Percentiles rank a stretch among this genome's conserved stretches.
Conservation (phyloP, 2,797 vertebrate species). For the Parotocinclus haroldoi region DNA sequence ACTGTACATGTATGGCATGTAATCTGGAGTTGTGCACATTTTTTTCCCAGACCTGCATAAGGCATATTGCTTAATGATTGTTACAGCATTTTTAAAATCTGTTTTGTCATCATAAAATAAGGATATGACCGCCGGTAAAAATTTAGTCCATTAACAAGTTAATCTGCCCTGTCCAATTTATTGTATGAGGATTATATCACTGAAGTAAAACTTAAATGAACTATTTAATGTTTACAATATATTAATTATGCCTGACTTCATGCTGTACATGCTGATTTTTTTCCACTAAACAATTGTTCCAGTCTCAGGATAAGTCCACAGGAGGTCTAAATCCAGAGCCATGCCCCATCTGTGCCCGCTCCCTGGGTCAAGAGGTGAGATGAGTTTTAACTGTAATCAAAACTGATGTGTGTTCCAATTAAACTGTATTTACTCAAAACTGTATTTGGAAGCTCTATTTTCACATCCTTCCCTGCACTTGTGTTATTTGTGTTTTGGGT, state of each 20-base stretch:
- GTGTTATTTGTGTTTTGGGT: background rate
- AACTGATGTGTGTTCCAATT: background rate
- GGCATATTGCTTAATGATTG: no score
- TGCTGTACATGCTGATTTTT: background rate
- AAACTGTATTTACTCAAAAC: conserved; percentile 2
- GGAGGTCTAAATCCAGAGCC: conserved; percentile 94
- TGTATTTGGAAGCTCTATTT: background rate
- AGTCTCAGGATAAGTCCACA: conserved; percentile 96
- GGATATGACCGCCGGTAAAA: no score
- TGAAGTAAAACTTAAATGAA: background rate
- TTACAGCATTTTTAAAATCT: no score
- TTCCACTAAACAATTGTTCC: conserved; percentile 8
- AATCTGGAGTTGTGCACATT: no score
- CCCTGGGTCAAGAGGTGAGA: conserved; percentile 90
- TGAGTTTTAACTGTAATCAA: background rate
- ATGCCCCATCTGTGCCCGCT: conserved; percentile 93
- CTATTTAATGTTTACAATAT: no score
- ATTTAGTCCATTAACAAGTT: no score
- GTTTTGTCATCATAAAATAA: no score
- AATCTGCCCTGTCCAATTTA: no score
- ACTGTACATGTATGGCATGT: no score
- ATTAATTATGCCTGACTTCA: no score
- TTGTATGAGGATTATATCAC: background rate
- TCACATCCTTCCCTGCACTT: no score
- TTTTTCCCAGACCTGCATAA: no score